Base-by-base conservation (phyloP, 2,888 invertebrate species). In the Ophion ventricosus region DNA sequence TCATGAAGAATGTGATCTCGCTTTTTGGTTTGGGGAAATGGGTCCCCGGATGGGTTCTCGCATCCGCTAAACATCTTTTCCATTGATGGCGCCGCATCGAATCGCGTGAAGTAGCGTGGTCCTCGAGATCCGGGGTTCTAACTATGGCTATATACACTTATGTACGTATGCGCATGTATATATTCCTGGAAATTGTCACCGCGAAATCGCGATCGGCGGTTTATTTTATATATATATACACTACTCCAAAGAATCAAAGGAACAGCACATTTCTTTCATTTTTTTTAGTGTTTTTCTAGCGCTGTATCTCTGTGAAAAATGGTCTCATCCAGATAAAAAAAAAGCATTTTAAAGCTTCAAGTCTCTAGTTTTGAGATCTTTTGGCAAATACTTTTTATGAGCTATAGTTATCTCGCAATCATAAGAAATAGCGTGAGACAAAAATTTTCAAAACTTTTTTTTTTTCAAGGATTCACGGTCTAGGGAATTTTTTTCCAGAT, bases 121-220 rank as follows among this genome's bases (percentile, higher is more conserved):
- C 54, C 25, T 59, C 74, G 57, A 59, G 74, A 3, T 14, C 14
- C 14, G 14, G 10, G 14, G 10, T 14, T 10, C 43, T 43, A 43
- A 11, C 43, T 43, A 1, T 17, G 0, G 14, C 11, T 11, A 10
- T 3, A 14, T 11, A 7, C 43, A 14, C 2, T n/a, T n/a, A 49
- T 26, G n/a, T 11, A 5, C 43, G 25, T 10, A 14, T 76, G 10
- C 8, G 14, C n/a, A 8, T 14, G 25, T 72, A 7, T 20, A 26
- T 63, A 57, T 78, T 29, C 49, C 49, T 64, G 79, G 49, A 49
- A 74, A 74, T 67, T 49, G 70, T 82, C 73, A 63, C 80, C 73
- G 76, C 49, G 79, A 84, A 80, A 84, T 84, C 80, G 69, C 57
- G 66, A 87, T 82, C 82, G 75, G 73, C 70, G 80, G 86, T 84